These are phyloP conservation scores for Clivina fossor DNA, from an alignment of 2,888 invertebrate species.

Conservation along the genomic window DNA sequence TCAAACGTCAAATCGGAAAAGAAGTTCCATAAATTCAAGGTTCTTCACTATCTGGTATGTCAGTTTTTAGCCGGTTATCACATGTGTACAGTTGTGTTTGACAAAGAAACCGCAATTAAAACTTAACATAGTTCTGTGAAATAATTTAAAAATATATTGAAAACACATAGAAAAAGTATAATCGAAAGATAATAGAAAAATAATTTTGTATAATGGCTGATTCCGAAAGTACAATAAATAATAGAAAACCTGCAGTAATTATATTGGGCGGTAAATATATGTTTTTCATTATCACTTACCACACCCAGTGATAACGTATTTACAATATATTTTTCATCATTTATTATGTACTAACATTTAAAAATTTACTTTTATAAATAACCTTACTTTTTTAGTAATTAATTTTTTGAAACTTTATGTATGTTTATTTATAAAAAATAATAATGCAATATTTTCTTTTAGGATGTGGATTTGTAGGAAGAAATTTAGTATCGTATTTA, in stretches of 20 bases:
- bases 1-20: no score
- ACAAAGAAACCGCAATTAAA: no score
- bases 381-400: not conserved
- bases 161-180: no score
- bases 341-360: not conserved
- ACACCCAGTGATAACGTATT: conserved; percentile 21
- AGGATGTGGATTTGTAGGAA: conserved; percentile 94
- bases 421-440: conserved; percentile 16
- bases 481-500: conserved; percentile 81
- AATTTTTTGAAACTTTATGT: not conserved
- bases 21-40: no score
- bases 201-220: conserved; percentile 22
- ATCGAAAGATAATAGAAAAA: no score
- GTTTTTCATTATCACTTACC: conserved; percentile 49
- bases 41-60: no score
- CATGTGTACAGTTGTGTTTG: no score
- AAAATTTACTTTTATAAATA: not conserved
- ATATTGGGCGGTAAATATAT: conserved; percentile 45
- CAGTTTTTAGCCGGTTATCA: no score
- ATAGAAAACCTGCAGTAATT: conserved; percentile 43
- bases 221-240: not conserved
- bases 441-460: no score
- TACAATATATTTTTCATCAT: not conserved
- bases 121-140: no score
- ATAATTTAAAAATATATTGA: no score